Evolutionary conservation across 2,888 invertebrate species (phyloP).

Genomic region (Nephrocerus scutellatus): DNA sequence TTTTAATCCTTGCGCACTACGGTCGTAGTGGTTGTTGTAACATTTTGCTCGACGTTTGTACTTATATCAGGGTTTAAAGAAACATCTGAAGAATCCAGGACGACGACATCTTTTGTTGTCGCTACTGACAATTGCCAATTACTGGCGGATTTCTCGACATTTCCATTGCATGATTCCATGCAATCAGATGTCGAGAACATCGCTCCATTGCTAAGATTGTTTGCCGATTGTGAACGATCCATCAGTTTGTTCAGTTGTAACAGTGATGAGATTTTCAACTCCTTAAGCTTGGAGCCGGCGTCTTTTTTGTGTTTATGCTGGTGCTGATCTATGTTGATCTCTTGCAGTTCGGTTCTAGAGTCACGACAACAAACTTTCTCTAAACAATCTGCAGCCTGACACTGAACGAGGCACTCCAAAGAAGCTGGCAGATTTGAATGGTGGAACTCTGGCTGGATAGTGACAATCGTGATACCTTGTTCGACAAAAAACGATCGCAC

Average conservation of each 20-base stretch:
- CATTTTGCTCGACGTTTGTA: no score
- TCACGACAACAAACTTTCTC: conserved; percentile 43
- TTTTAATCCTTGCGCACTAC: no score
- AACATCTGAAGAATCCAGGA: no score
- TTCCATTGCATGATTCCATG: no score
- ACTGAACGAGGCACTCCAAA: conserved; percentile 39
- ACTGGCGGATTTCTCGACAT: no score
- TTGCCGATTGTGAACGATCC: conserved; percentile 6
- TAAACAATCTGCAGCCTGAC: conserved; percentile 35
- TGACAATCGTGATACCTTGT: conserved; percentile 75
- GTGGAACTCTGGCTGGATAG: conserved; percentile 80
- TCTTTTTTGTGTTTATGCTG: no score
- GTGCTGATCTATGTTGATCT: neutral
- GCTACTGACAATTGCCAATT: no score
- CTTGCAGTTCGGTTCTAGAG: conserved; percentile 32
- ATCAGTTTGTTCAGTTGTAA: neutral
- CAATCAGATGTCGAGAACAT: no score
- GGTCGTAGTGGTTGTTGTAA: no score
- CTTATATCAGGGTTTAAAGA: no score
- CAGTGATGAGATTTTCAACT: conserved; percentile 3
- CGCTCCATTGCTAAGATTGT: conserved; percentile 2
- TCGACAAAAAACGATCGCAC: conserved; percentile 69
- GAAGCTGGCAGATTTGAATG: conserved; percentile 26
- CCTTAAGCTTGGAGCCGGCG: no score
- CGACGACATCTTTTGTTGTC: no score